Evolutionary conservation across 2,888 invertebrate genomes (phyloP), one percentile per base, ranked within the genome.

Genomic region (Eurytoma adleriae): DNA sequence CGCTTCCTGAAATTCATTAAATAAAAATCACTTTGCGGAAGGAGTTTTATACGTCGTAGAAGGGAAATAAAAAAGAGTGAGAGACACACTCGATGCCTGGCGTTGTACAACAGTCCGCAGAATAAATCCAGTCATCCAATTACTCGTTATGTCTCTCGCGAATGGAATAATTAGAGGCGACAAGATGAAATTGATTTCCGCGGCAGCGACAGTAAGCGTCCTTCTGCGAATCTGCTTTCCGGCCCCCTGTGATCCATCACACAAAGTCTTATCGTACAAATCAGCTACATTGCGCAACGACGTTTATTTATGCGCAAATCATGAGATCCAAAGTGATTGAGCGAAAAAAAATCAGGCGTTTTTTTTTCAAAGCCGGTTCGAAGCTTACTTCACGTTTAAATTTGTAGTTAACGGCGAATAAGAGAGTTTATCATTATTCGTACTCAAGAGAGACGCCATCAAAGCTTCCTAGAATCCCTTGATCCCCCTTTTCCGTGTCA

Each of bases 1-100:
- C 54, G 20, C 40, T 78, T 78, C 73, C 59, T 57, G 69, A 79
- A 79, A 79, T 30, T 69, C 69, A 79, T 79, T 74, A 79, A 68
- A 62, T 57, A 73, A 79, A 79, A 79, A 79, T 79, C 73, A 54
- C 79, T 79, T 79, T 79, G 79, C 62, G 79, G 79, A 79, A 79
- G 79, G 56, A 57, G 62, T 61, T 68, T 40, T 64, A 64, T 50
- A 18, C 30, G n/a, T 64, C 61, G 68, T 16, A 68, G 66, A 70
- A 71, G 16, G 50, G 24, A 71, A 54, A 61, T 24, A 52, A 67
- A 66, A 48, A 59, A 59, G 52, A 52, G 14, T 3, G 56, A 69
- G 52, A 57, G 30, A 57, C 12, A 57, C 12, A 62, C 64, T 20
- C 69, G 59, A 40, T 40, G 56, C 40, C 18, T 64, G 54, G 64